Conservation (phyloP, 2,888 invertebrate species). For the Tortricodes alternella region DNA sequence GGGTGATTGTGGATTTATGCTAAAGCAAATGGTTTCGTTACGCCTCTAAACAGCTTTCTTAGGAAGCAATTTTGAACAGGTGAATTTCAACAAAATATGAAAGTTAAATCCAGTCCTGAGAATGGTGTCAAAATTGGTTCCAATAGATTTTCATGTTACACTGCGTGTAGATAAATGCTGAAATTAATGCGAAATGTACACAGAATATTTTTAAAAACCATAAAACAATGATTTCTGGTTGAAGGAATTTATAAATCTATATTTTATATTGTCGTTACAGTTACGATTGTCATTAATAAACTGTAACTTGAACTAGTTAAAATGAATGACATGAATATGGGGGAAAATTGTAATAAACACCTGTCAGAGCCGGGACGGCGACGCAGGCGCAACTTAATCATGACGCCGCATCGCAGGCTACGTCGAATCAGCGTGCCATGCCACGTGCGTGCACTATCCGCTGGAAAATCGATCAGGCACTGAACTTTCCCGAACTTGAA, state of each 20-base stretch:
- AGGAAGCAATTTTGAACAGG: slow-evolving; percentile 62
- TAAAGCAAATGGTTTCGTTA: slow-evolving; percentile 75
- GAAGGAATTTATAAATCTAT: too few relatives aligned
- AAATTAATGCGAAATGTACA: slow-evolving; percentile 7
- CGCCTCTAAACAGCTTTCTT: slow-evolving; percentile 68
- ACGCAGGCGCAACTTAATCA: slow-evolving; percentile 57
- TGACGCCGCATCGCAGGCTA: too few relatives aligned
- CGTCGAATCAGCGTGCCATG: slow-evolving; percentile 52
- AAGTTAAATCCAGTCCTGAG: slow-evolving; percentile 60
- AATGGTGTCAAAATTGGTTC: slow-evolving; percentile 63
- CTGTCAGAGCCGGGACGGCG: neutral
- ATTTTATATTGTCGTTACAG: too few relatives aligned
- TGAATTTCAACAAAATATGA: slow-evolving; percentile 46
- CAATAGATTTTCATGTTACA: slow-evolving; percentile 40
- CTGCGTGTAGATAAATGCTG: slow-evolving; percentile 34
- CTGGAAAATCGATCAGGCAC: slow-evolving; percentile 76
- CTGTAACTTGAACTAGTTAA: too few relatives aligned
- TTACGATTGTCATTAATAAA: too few relatives aligned
- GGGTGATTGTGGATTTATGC: slow-evolving; percentile 74
- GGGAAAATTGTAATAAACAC: neutral
- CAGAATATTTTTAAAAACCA: too few relatives aligned
- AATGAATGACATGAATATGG: neutral
- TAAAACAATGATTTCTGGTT: too few relatives aligned
- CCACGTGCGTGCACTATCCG: slow-evolving; percentile 79
- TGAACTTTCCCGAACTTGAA: slow-evolving; percentile 61